These are phyloP conservation scores for Sphaerodactylus townsendi DNA, from an alignment of 2,113 vertebrate genomes.

Conservation along the genomic window DNA sequence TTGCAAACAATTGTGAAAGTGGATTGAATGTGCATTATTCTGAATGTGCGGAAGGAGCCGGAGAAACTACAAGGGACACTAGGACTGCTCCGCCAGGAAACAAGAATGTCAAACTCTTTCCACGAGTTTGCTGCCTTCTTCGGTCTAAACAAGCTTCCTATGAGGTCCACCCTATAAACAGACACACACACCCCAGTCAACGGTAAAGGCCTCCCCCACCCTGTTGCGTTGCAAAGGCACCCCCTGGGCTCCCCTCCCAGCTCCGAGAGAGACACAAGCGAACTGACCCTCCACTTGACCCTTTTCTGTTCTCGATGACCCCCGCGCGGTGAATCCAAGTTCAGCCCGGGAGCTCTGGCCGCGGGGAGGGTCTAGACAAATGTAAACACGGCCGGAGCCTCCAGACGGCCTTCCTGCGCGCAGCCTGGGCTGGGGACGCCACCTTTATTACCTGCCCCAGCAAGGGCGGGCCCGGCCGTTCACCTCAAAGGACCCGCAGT, in stretches of 20 bases:
- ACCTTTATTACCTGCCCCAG: constrained; percentile 42
- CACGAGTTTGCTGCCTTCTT: neutral
- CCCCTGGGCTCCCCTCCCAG: neutral
- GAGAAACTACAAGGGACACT: too few species aligned
- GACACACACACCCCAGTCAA: neutral
- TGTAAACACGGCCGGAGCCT: neutral
- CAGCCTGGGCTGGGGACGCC: neutral
- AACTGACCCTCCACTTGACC: neutral
- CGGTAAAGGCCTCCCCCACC: too few species aligned
- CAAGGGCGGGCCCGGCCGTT: constrained; percentile 33
- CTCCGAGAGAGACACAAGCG: neutral
- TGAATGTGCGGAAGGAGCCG: too few species aligned
- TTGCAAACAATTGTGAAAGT: too few species aligned
- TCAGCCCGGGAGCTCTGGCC: neutral
- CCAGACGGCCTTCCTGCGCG: neutral
- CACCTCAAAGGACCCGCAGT: constrained; percentile 13
- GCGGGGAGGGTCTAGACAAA: constrained; percentile 1
- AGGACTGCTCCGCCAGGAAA: too few species aligned
- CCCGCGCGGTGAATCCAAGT: constrained; percentile 4
- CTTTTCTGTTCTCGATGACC: neutral
- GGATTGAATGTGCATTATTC: too few species aligned
- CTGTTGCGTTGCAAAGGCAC: neutral
- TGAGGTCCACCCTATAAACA: neutral
- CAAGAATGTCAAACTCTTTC: too few species aligned
- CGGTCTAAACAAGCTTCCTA: too few species aligned